Base-by-base conservation (phyloP, 2,113 vertebrate species). In the Choloepus hoffmanni region DNA sequence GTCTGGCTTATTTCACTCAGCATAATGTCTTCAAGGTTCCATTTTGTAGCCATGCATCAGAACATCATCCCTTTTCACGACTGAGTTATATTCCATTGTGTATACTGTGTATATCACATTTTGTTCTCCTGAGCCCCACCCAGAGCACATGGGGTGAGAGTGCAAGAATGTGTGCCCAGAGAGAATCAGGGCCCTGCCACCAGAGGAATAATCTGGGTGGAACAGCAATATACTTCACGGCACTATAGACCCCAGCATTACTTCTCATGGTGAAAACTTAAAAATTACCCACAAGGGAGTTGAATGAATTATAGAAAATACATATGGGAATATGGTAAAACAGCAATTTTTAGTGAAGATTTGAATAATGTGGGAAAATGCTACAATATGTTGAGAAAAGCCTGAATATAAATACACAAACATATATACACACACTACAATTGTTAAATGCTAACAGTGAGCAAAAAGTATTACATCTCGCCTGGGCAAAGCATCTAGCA, bases 301-400 rank as follows among this genome's bases (percentile, higher is more conserved):
- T 78, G 36, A 68, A 78, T 50, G 26, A 67, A 65, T 58, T 36
- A 72, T 36, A 55, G 48, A 43, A 76, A 45, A 30, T 79, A 26
- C 55, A 58, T n/a, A 83, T 4, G 8, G 18, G 48, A 84, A 78
- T 73, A 70, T 67, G 28, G 43, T 48, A 23, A 87, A 86, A 36
- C 1, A 55, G 7, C 93, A 50, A 26, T 90, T 73, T 88, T 73
- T 45, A 89, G 26, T 94, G 14, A 85, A 90, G 84, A 87, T 60
- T 33, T 79, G 60, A 92, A 68, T 79, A 33, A 82, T 21, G 33
- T 28, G 13, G 8, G 3, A 15, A 81, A 94, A 70, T 58, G 30
- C 60, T 68, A 88, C 12, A 30, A 50, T 88, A 70, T 77, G 43
- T 73, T 60, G 55, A 72, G 88, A 95, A 81, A 84, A 78, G 6